A percentile compares a stretch with the other conserved stretches of the same genome.
Evolutionary conservation across 2,797 vertebrate species (phyloP).

Genomic region (Thaleichthys pacificus): DNA sequence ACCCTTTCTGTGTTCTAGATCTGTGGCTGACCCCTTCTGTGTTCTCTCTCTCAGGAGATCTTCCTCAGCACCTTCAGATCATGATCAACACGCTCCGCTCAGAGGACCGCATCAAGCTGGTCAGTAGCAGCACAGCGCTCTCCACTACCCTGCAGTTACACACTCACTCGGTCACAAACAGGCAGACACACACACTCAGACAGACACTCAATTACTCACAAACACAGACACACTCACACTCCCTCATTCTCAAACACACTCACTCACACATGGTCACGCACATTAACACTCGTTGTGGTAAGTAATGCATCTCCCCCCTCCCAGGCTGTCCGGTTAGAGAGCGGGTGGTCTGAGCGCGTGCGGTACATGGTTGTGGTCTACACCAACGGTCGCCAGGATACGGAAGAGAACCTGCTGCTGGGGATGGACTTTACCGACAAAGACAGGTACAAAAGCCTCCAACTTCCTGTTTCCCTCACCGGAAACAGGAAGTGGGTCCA

Average conservation of each 20-base stretch:
- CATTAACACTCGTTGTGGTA: too few relatives aligned
- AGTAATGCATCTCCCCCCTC: neutral
- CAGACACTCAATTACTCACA: too few relatives aligned
- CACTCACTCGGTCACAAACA: too few relatives aligned
- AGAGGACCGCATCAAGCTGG: constrained; percentile 97
- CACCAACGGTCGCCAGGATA: constrained; percentile 91
- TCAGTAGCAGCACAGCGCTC: constrained; percentile 64
- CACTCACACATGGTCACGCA: neutral
- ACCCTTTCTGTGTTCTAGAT: too few relatives aligned
- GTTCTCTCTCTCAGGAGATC: constrained; percentile 79
- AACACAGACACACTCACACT: too few relatives aligned
- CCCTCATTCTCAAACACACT: neutral
- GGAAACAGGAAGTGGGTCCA: neutral
- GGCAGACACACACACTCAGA: too few relatives aligned
- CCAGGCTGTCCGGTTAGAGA: constrained; percentile 93
- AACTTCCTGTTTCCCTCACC: neutral
- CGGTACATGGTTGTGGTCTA: constrained; percentile 98
- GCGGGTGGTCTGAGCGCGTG: constrained; percentile 87
- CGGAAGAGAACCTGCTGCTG: constrained; percentile 91
- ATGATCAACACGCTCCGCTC: constrained; percentile 98
- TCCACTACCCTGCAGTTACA: too few relatives aligned
- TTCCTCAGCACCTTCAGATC: constrained; percentile 95
- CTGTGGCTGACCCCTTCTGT: too few relatives aligned
- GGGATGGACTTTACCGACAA: constrained; percentile 95
- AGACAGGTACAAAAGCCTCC: constrained; percentile 80